A percentile compares a stretch with the other conserved stretches of the same genome.
Conservation (phyloP, 2,888 invertebrate genomes). For the Seira ritae region DNA sequence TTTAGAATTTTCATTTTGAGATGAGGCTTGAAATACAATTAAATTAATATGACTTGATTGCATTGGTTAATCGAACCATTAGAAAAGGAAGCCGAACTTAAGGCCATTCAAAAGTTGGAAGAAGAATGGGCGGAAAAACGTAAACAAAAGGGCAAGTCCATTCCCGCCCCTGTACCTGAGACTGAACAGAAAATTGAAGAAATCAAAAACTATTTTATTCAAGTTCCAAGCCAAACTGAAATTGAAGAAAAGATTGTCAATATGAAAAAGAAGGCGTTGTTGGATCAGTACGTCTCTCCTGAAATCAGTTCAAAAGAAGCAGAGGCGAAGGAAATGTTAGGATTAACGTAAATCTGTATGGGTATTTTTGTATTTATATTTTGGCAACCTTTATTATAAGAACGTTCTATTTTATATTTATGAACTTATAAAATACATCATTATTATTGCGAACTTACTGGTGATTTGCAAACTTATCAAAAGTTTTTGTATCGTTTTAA, state of each 20-base stretch:
- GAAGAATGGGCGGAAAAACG: constrained; percentile 77
- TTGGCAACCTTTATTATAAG: background rate
- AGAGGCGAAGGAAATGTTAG: constrained; percentile 76
- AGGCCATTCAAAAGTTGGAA: constrained; percentile 77
- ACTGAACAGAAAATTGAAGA: constrained; percentile 75
- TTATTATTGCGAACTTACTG: no score
- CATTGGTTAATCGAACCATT: constrained; percentile 91
- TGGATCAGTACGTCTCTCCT: constrained; percentile 84
- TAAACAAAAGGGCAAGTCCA: constrained; percentile 80
- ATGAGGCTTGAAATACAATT: no score
- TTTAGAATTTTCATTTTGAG: no score
- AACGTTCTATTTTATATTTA: no score
- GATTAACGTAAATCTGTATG: constrained; percentile 70
- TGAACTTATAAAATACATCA: no score
- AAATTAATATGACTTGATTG: no score
- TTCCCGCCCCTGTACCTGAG: constrained; percentile 72
- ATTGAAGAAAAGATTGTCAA: constrained; percentile 93
- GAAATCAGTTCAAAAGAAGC: constrained; percentile 75
- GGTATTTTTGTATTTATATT: background rate
- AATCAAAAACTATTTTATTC: constrained; percentile 85
- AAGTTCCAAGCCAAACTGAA: constrained; percentile 95
- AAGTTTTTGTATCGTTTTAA: no score
- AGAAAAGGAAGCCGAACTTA: constrained; percentile 87
- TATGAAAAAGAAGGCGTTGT: constrained; percentile 93
- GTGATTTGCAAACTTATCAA: no score